Percentiles rank a stretch among this genome's conserved stretches.
phyloP scores from a whole-genome alignment of 2,113 vertebrate genomes.

The Murina feae region DNA sequence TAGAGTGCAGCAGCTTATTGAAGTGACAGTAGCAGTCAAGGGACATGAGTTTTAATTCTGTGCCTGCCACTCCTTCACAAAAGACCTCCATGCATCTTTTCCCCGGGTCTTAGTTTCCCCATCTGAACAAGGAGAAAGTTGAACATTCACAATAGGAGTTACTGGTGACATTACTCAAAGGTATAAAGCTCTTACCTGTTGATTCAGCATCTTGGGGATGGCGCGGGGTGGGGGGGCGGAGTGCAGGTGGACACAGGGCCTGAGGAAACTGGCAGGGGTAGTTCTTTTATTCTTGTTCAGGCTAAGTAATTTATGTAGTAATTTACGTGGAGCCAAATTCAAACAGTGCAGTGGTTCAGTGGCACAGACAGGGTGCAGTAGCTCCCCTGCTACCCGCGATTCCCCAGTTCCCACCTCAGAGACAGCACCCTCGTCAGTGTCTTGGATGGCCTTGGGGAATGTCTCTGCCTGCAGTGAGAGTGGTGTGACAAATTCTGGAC shows the following conservation, averaged over 20 bases:
- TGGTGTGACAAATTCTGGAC: not conserved
- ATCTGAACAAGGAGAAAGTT: not conserved
- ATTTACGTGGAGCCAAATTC: not conserved
- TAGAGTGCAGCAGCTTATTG: not conserved
- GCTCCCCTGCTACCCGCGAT: accelerated
- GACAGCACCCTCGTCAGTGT: not conserved
- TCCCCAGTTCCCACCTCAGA: not conserved
- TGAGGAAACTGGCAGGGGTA: accelerated
- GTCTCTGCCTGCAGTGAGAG: accelerated
- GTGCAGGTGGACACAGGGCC: not conserved
- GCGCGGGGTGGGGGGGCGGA: not conserved
- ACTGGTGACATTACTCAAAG: not conserved
- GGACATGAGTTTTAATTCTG: not conserved
- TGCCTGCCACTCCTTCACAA: not conserved
- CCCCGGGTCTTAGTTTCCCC: not conserved
- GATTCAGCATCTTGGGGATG: not conserved
- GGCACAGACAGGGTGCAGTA: not conserved
- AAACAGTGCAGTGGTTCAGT: accelerated
- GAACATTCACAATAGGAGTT: too few relatives aligned
- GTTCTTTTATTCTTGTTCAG: not conserved
- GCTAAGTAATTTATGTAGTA: not conserved
- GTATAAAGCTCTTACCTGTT: not conserved
- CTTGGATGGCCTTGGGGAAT: not conserved
- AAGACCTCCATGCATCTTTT: not conserved
- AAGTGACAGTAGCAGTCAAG: not conserved